These are phyloP conservation scores for Crocuta crocuta DNA, from an alignment of 2,113 vertebrate species.

Conservation along the genomic window DNA sequence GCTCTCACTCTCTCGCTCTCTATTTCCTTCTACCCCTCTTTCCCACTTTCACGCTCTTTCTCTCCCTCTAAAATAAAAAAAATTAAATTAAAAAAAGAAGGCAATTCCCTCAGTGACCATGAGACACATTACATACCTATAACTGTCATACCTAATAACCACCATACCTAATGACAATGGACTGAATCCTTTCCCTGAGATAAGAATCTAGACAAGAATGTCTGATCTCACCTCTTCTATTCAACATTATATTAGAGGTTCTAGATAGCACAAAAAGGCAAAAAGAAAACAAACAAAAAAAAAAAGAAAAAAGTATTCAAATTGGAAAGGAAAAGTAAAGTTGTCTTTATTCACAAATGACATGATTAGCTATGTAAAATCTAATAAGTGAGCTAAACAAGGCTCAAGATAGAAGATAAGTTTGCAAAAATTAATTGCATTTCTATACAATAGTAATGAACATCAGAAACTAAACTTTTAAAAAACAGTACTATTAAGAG, in stretches of 20 bases:
- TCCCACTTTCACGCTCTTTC: too few relatives aligned
- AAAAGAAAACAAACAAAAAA: not conserved
- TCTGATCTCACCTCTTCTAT: not conserved
- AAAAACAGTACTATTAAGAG: not conserved
- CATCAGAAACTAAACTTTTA: conserved; percentile 22
- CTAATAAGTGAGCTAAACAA: not conserved
- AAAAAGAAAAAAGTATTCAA: not conserved
- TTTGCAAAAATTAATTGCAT: not conserved
- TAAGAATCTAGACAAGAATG: not conserved
- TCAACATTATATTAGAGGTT: not conserved
- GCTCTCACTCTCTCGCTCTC: too few relatives aligned
- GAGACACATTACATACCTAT: not conserved
- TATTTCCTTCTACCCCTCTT: too few relatives aligned
- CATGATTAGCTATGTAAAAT: not conserved
- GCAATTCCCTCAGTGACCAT: not conserved
- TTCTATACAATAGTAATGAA: not conserved
- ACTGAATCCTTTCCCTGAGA: not conserved
- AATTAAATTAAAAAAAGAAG: not conserved
- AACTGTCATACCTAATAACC: not conserved
- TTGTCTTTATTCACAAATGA: not conserved
- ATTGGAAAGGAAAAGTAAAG: not conserved
- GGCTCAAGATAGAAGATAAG: not conserved
- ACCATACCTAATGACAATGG: not conserved
- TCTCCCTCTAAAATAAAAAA: too few relatives aligned
- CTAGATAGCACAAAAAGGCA: not conserved